These are phyloP conservation scores for Jordanella pulchra DNA, from an alignment of 2,797 vertebrate species.

Conservation along the genomic window DNA sequence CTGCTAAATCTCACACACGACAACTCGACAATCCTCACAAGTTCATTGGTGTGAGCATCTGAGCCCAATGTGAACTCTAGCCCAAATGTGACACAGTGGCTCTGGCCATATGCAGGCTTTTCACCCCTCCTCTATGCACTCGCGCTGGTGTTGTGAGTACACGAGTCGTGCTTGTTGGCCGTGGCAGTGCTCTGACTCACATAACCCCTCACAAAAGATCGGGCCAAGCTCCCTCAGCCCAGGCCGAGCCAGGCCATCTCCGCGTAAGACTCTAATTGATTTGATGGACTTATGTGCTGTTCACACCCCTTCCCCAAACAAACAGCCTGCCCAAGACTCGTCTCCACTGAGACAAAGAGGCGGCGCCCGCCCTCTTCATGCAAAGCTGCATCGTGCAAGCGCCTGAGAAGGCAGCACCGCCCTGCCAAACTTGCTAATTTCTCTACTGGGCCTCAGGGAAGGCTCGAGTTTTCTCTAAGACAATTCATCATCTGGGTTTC, in stretches of 20 bases:
- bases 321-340: conserved; percentile 53
- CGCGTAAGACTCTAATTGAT: conserved; percentile 65
- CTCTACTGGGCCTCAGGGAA: conserved; percentile 53
- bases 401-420: conserved; percentile 28
- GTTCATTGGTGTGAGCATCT: conserved; percentile 64
- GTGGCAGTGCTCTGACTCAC: conserved; percentile 64
- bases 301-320: conserved; percentile 70
- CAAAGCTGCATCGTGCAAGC: conserved; percentile 3
- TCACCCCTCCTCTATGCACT: conserved; percentile 55
- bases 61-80: conserved; percentile 60
- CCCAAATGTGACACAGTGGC: conserved; percentile 66
- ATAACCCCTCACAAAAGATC: conserved; percentile 60
- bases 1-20: conserved; percentile 54
- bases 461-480: conserved; percentile 27
- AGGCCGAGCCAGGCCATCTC: conserved; percentile 62
- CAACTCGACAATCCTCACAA: conserved; percentile 41
- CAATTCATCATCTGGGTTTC: conserved; percentile 33
- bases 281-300: conserved; percentile 63
- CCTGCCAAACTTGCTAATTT: conserved; percentile 63
- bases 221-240: conserved; percentile 61
- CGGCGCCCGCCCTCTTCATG: conserved; percentile 17
- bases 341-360: conserved; percentile 56
- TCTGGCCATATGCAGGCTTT: conserved; percentile 69
- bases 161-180: conserved; percentile 65
- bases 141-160: conserved; percentile 60